These are phyloP conservation scores for Australoheros facetus DNA, from an alignment of 2,797 vertebrate genomes.

Conservation along the genomic window DNA sequence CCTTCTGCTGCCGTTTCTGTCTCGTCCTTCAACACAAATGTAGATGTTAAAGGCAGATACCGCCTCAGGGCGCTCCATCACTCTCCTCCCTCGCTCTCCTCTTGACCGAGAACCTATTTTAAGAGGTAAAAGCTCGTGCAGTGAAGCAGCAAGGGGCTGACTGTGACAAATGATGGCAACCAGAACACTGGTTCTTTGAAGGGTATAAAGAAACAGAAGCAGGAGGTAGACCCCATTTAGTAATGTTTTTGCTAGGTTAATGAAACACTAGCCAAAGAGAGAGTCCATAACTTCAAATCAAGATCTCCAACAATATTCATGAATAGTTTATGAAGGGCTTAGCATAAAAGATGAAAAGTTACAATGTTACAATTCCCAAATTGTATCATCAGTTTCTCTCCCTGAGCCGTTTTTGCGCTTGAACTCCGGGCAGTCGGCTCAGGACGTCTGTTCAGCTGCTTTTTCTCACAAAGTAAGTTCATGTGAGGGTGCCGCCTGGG, in stretches of 20 bases:
- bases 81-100: constrained; percentile 44
- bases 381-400: not conserved
- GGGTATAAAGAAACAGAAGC: constrained; percentile 6
- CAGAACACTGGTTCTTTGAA: constrained; percentile 37
- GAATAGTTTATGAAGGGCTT: not conserved
- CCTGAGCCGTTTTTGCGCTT: not conserved
- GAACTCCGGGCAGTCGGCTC: not conserved
- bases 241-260: not conserved
- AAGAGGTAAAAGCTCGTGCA: constrained; percentile 62
- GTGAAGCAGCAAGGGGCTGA: constrained; percentile 47
- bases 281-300: not conserved
- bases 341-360: not conserved
- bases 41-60: constrained; percentile 35
- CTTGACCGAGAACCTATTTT: constrained; percentile 61
- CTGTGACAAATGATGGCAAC: constrained; percentile 52
- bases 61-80: constrained; percentile 37
- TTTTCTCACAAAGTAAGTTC: not conserved
- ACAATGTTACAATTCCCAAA: not conserved
- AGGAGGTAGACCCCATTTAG: not conserved
- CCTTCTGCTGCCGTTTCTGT: not conserved
- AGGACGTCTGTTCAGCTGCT: not conserved
- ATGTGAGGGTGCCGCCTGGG: not conserved
- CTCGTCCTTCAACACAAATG: constrained; percentile 8
- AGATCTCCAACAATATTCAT: not conserved
- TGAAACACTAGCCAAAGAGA: not conserved